Percentiles rank a stretch among this genome's conserved stretches.
phyloP scores from a whole-genome alignment of 1,140 invertebrate genomes.

The Drosophila yakuba region DNA sequence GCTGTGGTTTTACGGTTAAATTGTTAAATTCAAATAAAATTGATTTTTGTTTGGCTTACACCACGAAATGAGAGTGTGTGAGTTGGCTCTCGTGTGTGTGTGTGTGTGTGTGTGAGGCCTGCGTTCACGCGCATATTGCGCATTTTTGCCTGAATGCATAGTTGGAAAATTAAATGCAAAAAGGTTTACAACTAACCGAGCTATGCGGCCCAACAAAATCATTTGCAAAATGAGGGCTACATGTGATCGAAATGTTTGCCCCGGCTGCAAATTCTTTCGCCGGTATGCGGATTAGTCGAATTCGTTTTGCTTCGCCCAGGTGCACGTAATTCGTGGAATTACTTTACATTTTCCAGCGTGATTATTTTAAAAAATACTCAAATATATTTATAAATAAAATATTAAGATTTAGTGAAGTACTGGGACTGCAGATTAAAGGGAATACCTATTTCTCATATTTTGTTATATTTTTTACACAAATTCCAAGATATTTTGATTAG shows the following conservation, averaged over 20 bases:
- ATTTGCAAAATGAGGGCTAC: conserved; percentile 45
- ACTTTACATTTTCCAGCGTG: no score
- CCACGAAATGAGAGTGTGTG: conserved; percentile 1
- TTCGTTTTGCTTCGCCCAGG: neutral
- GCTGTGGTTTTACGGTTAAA: conserved; percentile 84
- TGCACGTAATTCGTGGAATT: neutral
- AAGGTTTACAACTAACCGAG: conserved; percentile 51
- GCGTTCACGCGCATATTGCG: conserved; percentile 45
- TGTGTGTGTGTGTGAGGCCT: conserved; percentile 1
- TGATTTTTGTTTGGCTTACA: conserved; percentile 68
- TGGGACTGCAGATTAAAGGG: no score
- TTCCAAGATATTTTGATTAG: no score
- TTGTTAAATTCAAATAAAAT: conserved; percentile 84
- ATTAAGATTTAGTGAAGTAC: no score
- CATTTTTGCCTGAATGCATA: conserved; percentile 52
- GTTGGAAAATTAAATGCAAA: conserved; percentile 61
- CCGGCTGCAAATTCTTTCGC: conserved; percentile 14
- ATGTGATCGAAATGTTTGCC: conserved; percentile 41
- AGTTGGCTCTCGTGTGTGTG: neutral
- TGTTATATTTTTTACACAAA: no score
- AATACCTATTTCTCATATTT: no score
- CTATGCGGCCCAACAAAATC: conserved; percentile 49
- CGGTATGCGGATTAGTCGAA: conserved; percentile 33
- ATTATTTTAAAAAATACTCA: no score
- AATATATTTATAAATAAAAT: no score